These are phyloP conservation scores for Zalophus californianus DNA, from an alignment of 2,797 vertebrate species.

Conservation along the genomic window DNA sequence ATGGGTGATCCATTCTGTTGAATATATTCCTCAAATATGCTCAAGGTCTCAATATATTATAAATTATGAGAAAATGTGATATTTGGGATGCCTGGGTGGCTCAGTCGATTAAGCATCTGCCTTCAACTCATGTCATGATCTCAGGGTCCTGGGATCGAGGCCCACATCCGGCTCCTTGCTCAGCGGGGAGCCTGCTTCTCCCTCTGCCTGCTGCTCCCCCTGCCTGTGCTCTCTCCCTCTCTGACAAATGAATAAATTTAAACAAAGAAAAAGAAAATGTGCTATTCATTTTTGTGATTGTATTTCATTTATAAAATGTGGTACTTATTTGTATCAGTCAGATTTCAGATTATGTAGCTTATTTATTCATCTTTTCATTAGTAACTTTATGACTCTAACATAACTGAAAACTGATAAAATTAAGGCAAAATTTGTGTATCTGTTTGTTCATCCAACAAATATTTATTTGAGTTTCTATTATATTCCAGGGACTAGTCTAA, in stretches of 20 bases:
- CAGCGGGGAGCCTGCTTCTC: background rate
- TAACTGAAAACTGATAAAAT: constrained; percentile 21
- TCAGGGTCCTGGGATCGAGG: too few relatives aligned
- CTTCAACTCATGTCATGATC: too few relatives aligned
- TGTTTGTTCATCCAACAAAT: background rate
- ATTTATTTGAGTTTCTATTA: constrained; percentile 2
- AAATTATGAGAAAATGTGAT: background rate
- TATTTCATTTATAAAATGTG: background rate
- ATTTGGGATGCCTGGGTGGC: too few relatives aligned
- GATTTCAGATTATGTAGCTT: background rate
- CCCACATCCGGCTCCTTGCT: too few relatives aligned
- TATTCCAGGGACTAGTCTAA: background rate
- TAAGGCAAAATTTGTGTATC: constrained; percentile 1
- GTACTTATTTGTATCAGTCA: background rate
- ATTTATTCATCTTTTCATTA: constrained; percentile 13
- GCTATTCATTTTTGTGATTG: background rate
- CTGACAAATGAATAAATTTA: background rate
- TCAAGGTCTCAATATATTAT: background rate
- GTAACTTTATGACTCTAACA: background rate
- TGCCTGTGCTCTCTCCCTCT: background rate
- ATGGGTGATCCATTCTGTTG: background rate
- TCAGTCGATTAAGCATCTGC: too few relatives aligned
- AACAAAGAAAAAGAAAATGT: background rate
- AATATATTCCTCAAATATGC: background rate
- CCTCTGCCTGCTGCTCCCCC: background rate